Percentiles rank a stretch among this genome's conserved stretches.
These are phyloP conservation scores for Eupithecia tripunctaria DNA, from an alignment of 2,888 invertebrate genomes.

Conservation along the genomic window DNA sequence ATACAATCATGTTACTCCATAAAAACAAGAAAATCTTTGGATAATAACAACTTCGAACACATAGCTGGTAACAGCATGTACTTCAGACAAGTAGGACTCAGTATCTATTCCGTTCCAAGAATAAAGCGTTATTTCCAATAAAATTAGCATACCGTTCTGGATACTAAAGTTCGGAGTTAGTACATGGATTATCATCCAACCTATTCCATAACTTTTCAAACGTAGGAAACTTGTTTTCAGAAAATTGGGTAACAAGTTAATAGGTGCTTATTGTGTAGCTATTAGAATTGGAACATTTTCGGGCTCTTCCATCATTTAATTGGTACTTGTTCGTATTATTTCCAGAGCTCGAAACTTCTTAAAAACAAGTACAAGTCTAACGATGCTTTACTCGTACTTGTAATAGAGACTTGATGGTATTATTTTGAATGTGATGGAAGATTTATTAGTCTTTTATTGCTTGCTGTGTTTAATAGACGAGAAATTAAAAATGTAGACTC, in stretches of 20 bases:
- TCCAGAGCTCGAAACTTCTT: background rate
- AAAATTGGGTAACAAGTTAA: background rate
- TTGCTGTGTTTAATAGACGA: background rate
- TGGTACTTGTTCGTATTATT: background rate
- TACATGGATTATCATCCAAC: background rate
- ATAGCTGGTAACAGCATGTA: background rate
- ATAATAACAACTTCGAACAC: conserved; percentile 1
- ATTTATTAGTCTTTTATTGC: background rate
- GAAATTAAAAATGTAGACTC: background rate
- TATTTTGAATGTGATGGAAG: background rate
- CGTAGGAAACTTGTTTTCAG: background rate
- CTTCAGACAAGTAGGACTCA: background rate
- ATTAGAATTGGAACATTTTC: background rate
- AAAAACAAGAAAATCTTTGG: background rate
- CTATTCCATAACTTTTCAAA: background rate
- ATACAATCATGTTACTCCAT: background rate
- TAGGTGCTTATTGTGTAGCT: background rate
- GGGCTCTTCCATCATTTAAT: background rate
- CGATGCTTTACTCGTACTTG: background rate
- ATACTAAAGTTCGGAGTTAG: background rate
- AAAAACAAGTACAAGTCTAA: background rate
- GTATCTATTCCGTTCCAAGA: background rate
- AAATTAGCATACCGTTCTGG: conserved; percentile 14
- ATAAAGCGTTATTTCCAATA: conserved; percentile 10
- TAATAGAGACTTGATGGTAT: background rate